Percentiles rank a stretch among this genome's conserved stretches.
These are phyloP conservation scores for Spodoptera frugiperda DNA, from an alignment of 1,140 invertebrate genomes.

Conservation along the genomic window DNA sequence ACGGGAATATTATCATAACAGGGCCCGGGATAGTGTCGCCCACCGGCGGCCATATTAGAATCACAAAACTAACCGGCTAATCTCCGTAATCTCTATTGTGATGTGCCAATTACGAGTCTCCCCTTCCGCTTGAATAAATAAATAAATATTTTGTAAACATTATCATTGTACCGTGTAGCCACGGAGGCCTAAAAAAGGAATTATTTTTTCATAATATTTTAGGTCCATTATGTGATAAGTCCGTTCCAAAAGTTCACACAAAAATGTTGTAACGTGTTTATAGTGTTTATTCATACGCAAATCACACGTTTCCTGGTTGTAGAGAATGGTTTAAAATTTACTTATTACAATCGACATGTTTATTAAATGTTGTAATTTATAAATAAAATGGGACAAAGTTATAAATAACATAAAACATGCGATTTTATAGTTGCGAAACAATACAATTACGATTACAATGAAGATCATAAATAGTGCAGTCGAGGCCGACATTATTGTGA, in stretches of 20 bases:
- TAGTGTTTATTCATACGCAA: slow-evolving; percentile 8
- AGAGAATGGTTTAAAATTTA: not conserved
- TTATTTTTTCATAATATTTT: slow-evolving; percentile 46
- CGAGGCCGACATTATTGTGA: not conserved
- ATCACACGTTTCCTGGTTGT: slow-evolving; percentile 17
- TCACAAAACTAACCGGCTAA: slow-evolving; percentile 78
- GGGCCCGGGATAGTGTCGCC: slow-evolving; percentile 71
- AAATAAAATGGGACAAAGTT: slow-evolving; percentile 35
- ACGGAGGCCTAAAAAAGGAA: slow-evolving; percentile 12
- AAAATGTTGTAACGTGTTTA: slow-evolving; percentile 13
- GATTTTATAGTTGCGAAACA: slow-evolving; percentile 36
- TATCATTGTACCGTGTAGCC: slow-evolving; percentile 47
- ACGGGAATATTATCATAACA: slow-evolving; percentile 80
- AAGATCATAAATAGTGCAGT: slow-evolving; percentile 35
- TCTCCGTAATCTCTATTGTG: slow-evolving; percentile 82
- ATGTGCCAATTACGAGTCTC: slow-evolving; percentile 80
- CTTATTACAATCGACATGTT: not conserved
- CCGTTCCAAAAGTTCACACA: slow-evolving; percentile 23
- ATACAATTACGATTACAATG: slow-evolving; percentile 49
- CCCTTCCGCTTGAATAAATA: slow-evolving; percentile 83
- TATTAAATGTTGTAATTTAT: slow-evolving; percentile 25
- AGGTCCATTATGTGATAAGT: slow-evolving; percentile 21
- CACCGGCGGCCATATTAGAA: slow-evolving; percentile 80
- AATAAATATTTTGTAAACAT: slow-evolving; percentile 76
- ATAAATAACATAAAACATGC: slow-evolving; percentile 33